Evolutionary conservation across 2,797 vertebrate species (phyloP).

Genomic region (Sternarchorhynchus goeldii): DNA sequence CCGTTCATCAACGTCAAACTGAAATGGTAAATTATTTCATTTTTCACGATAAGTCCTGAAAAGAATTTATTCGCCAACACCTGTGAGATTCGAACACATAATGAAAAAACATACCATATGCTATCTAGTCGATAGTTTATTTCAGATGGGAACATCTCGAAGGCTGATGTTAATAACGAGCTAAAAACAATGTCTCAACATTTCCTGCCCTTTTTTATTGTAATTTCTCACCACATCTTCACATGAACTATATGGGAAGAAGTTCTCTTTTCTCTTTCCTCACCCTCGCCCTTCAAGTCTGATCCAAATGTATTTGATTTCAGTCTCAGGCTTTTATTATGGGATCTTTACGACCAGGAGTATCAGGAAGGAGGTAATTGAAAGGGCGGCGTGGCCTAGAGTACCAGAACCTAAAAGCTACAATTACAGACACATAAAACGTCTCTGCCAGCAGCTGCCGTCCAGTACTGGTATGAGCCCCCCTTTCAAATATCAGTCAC

Average conservation of each 20-base stretch:
- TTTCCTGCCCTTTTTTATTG: slow-evolving; percentile 16
- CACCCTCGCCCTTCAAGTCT: not conserved
- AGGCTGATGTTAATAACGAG: slow-evolving; percentile 46
- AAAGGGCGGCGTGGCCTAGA: slow-evolving; percentile 75
- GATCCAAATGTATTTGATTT: slow-evolving; percentile 71
- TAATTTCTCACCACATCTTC: slow-evolving; percentile 39
- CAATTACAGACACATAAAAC: slow-evolving; percentile 80
- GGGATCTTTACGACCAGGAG: slow-evolving; percentile 69
- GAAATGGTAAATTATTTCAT: slow-evolving; percentile 24
- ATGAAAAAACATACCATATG: slow-evolving; percentile 32
- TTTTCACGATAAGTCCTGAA: slow-evolving; percentile 27
- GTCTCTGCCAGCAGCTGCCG: slow-evolving; percentile 75
- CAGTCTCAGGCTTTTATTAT: slow-evolving; percentile 67
- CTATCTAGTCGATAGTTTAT: slow-evolving; percentile 26
- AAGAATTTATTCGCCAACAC: slow-evolving; percentile 43
- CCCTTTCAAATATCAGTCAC: slow-evolving; percentile 22
- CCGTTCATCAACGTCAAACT: slow-evolving; percentile 55
- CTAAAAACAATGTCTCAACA: slow-evolving; percentile 35
- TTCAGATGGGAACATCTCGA: slow-evolving; percentile 41
- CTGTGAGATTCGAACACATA: slow-evolving; percentile 37
- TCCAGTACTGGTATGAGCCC: slow-evolving; percentile 44
- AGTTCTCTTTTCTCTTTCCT: slow-evolving; percentile 25
- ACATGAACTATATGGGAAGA: slow-evolving; percentile 35
- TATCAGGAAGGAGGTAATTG: slow-evolving; percentile 79
- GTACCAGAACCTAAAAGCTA: slow-evolving; percentile 74